Percentiles rank a stretch among this genome's conserved stretches.
Evolutionary conservation across 1,140 invertebrate species (phyloP).

Genomic region (Tyrophagus putrescentiae): DNA sequence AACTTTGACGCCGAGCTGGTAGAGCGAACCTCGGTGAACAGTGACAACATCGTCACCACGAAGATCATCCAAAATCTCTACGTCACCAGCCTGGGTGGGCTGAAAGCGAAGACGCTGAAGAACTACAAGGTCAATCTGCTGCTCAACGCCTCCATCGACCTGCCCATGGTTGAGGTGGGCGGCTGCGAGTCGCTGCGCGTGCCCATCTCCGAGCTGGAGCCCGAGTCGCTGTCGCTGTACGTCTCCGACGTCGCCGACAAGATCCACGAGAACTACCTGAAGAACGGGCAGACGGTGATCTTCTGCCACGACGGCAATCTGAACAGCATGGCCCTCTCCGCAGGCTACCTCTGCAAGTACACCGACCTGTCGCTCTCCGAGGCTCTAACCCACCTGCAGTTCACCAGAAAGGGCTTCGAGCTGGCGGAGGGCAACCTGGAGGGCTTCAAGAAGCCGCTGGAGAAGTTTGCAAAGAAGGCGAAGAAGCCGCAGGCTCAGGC

Average conservation of each 20-base stretch:
- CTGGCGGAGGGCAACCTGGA: slow-evolving; percentile 1
- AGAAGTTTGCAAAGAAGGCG: neutral
- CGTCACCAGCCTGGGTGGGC: slow-evolving; percentile 14
- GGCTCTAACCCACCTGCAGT: slow-evolving; percentile 1
- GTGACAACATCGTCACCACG: neutral
- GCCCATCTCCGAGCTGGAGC: slow-evolving; percentile 4
- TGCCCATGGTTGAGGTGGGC: slow-evolving; percentile 1
- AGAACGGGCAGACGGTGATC: slow-evolving; percentile 15
- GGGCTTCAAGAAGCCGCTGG: neutral
- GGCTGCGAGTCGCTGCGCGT: slow-evolving; percentile 14
- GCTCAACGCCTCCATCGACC: slow-evolving; percentile 13
- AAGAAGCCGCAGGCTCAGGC: neutral
- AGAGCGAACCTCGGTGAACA: slow-evolving; percentile 1
- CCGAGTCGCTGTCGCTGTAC: neutral
- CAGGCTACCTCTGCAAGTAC: slow-evolving; percentile 6
- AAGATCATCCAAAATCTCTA: slow-evolving; percentile 21
- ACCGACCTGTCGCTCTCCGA: slow-evolving; percentile 6
- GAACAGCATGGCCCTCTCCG: neutral
- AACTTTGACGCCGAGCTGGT: neutral
- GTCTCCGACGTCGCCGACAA: slow-evolving; percentile 16
- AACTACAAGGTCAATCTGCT: slow-evolving; percentile 17
- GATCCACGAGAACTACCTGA: slow-evolving; percentile 15
- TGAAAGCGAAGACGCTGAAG: slow-evolving; percentile 13
- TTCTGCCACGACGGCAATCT: slow-evolving; percentile 16
- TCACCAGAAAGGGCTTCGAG: slow-evolving; percentile 6